A percentile compares a stretch with the other conserved stretches of the same genome.
Conservation (phyloP, 2,113 vertebrate species). For the Hippocampus comes region DNA sequence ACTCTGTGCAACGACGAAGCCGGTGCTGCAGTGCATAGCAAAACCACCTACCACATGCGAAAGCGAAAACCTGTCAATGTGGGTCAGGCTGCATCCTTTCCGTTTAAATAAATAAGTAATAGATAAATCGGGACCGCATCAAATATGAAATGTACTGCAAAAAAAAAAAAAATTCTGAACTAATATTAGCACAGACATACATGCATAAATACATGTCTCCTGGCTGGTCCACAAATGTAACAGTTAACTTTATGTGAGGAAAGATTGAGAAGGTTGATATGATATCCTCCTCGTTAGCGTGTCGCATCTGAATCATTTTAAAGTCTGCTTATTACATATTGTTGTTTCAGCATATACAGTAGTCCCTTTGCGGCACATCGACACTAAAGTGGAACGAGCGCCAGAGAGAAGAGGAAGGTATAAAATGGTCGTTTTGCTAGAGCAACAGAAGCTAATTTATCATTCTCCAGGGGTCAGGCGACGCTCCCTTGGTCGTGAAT, state of each 20-base stretch:
- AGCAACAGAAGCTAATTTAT: conserved; percentile 75
- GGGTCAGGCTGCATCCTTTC: no score
- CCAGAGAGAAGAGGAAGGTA: conserved; percentile 37
- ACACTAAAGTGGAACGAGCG: conserved; percentile 25
- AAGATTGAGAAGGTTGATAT: not conserved
- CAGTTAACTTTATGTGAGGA: not conserved
- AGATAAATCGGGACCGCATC: not conserved
- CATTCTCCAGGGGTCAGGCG: conserved; percentile 72
- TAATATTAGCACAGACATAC: not conserved
- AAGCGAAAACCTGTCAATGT: no score
- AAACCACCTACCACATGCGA: no score
- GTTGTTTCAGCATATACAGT: not conserved
- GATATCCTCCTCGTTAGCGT: not conserved
- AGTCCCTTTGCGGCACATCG: conserved; percentile 4
- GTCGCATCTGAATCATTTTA: not conserved
- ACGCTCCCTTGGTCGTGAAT: conserved; percentile 73
- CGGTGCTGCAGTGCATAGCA: no score
- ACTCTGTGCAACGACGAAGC: no score
- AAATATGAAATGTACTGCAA: no score
- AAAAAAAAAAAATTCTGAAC: no score
- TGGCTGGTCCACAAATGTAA: not conserved
- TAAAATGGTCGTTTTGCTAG: conserved; percentile 72
- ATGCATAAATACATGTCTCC: not conserved
- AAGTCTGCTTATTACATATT: not conserved
- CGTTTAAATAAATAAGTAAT: no score